phyloP scores from a whole-genome alignment of 2,113 vertebrate species.

The Callipepla squamata region DNA sequence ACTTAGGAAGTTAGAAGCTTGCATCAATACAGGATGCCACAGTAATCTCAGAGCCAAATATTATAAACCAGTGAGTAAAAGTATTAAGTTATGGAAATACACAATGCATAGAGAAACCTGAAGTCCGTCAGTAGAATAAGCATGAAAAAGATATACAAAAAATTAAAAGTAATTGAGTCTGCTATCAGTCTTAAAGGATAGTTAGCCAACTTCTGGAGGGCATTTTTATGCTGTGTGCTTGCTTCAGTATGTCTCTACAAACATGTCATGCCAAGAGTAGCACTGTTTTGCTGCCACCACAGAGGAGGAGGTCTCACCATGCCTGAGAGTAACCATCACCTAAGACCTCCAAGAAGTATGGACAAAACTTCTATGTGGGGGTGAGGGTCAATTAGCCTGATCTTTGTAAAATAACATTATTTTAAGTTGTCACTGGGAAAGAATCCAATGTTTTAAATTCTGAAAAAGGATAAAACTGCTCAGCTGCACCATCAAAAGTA shows the following conservation, averaged over 20 bases:
- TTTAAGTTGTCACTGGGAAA: background rate
- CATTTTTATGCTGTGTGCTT: background rate
- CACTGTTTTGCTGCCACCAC: background rate
- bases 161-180: background rate
- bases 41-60: background rate
- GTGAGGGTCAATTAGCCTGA: rapidly evolving
- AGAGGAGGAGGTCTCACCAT: background rate
- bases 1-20: background rate
- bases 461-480: background rate
- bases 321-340: background rate
- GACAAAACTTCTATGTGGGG: background rate
- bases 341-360: rapidly evolving
- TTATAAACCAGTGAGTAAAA: background rate
- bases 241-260: background rate
- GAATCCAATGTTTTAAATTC: background rate
- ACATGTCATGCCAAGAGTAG: rapidly evolving
- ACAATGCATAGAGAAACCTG: background rate
- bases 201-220: background rate
- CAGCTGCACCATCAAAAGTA: background rate
- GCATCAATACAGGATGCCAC: background rate
- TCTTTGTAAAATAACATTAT: background rate
- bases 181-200: background rate
- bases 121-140: background rate
- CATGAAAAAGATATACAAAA: background rate
- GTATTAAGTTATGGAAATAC: background rate